A percentile compares a stretch with the other conserved stretches of the same genome.
Evolutionary conservation across 2,797 vertebrate genomes (phyloP).

Genomic region (Helostoma temminkii): DNA sequence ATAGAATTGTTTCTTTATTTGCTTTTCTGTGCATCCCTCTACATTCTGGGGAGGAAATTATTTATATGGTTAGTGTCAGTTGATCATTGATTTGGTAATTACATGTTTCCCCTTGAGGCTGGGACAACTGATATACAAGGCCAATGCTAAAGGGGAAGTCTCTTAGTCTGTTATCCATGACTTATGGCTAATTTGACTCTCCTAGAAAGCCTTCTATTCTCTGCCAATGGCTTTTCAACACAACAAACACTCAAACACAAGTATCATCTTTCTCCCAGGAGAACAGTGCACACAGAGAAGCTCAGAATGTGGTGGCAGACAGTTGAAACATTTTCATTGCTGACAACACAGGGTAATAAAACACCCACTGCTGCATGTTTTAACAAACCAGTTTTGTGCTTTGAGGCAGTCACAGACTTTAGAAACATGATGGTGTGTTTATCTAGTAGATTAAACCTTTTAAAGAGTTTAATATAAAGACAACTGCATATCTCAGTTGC

Average conservation of each 20-base stretch:
- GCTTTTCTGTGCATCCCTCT: conserved; percentile 41
- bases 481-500: conserved; percentile 29
- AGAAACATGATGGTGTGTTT: conserved; percentile 58
- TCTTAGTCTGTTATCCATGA: conserved; percentile 72
- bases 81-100: conserved; percentile 84
- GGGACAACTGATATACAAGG: conserved; percentile 73
- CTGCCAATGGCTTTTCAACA: conserved; percentile 76
- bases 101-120: conserved; percentile 74
- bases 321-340: conserved; percentile 75
- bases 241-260: conserved; percentile 80
- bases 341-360: conserved; percentile 78
- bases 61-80: conserved; percentile 80
- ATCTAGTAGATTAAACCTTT: conserved; percentile 50
- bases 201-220: conserved; percentile 66
- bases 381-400: conserved; percentile 69
- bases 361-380: conserved; percentile 69
- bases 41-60: conserved; percentile 67
- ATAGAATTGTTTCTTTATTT: conserved; percentile 41
- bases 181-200: conserved; percentile 75
- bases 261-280: conserved; percentile 79
- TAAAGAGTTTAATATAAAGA: conserved; percentile 35
- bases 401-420: conserved; percentile 40
- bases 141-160: conserved; percentile 68
- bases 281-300: conserved; percentile 63
- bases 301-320: conserved; percentile 72